These are phyloP conservation scores for Antennarius striatus DNA, from an alignment of 2,113 vertebrate genomes.

Conservation along the genomic window DNA sequence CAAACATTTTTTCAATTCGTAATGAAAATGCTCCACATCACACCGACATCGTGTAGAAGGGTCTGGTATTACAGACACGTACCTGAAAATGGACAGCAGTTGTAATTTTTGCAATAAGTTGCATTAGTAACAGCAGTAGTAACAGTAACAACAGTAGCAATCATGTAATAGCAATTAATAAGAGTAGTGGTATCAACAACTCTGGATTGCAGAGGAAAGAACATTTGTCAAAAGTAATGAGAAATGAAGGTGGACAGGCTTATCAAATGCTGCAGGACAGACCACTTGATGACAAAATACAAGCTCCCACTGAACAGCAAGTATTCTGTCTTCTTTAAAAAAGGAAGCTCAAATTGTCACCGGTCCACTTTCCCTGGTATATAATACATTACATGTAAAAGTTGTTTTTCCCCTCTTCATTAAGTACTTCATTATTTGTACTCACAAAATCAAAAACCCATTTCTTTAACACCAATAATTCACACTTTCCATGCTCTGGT, in stretches of 20 bases:
- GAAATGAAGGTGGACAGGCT: slow-evolving; percentile 63
- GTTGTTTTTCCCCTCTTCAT: slow-evolving; percentile 55
- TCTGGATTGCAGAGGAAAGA: slow-evolving; percentile 72
- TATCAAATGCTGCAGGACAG: slow-evolving; percentile 71
- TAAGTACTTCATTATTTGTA: slow-evolving; percentile 45
- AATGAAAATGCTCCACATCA: slow-evolving; percentile 85
- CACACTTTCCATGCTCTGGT: slow-evolving; percentile 48
- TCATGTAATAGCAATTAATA: slow-evolving; percentile 79
- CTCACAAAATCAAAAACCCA: slow-evolving; percentile 35
- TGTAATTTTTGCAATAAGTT: slow-evolving; percentile 78
- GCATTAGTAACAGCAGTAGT: slow-evolving; percentile 81
- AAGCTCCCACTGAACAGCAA: slow-evolving; percentile 67
- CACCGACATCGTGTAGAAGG: slow-evolving; percentile 82
- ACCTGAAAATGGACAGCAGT: slow-evolving; percentile 84
- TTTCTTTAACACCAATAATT: slow-evolving; percentile 56
- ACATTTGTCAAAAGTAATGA: slow-evolving; percentile 70
- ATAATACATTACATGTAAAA: slow-evolving; percentile 60
- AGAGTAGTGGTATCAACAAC: slow-evolving; percentile 79
- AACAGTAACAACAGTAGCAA: slow-evolving; percentile 78
- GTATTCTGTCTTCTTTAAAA: slow-evolving; percentile 62
- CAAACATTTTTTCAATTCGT: slow-evolving; percentile 77
- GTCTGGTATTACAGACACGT: slow-evolving; percentile 80
- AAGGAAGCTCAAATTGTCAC: slow-evolving; percentile 69
- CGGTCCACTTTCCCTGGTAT: slow-evolving; percentile 58
- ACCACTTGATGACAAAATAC: slow-evolving; percentile 67